Conservation (phyloP, 35 echinoderm and acorn worm genomes). For the Ophioderma brevispina region DNA sequence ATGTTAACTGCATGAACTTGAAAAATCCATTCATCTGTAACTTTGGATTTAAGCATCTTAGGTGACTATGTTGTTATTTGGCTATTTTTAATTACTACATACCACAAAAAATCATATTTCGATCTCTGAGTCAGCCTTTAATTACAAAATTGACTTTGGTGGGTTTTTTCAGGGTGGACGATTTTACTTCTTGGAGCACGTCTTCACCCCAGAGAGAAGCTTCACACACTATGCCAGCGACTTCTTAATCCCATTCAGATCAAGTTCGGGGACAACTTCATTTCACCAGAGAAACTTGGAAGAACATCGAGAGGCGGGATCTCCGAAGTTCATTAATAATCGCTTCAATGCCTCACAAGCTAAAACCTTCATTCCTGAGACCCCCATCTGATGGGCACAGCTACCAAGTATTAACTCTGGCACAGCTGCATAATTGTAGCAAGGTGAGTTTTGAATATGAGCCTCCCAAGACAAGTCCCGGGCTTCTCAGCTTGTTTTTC, state of each 20-base stretch:
- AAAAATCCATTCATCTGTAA: too few species aligned
- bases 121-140: too few species aligned
- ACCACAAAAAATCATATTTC: too few species aligned
- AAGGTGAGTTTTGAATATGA: too few species aligned
- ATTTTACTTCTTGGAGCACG: conserved; percentile 30
- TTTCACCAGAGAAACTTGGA: neutral
- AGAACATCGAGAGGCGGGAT: conserved; percentile 15
- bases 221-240: neutral
- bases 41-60: too few species aligned
- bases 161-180: conserved; percentile 17
- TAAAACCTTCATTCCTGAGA: neutral
- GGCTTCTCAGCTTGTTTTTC: too few species aligned
- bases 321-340: neutral
- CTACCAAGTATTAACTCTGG: conserved; percentile 45
- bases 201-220: neutral
- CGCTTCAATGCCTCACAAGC: neutral
- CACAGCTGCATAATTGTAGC: too few species aligned
- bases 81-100: too few species aligned
- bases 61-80: too few species aligned
- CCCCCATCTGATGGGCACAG: conserved; percentile 33
- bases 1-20: too few species aligned
- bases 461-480: too few species aligned
- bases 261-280: conserved; percentile 19
- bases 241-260: neutral
- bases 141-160: too few species aligned